Percentiles rank a stretch among this genome's conserved stretches.
Conservation (phyloP, 2,888 invertebrate species). For the Drosophila nigritarsus region DNA sequence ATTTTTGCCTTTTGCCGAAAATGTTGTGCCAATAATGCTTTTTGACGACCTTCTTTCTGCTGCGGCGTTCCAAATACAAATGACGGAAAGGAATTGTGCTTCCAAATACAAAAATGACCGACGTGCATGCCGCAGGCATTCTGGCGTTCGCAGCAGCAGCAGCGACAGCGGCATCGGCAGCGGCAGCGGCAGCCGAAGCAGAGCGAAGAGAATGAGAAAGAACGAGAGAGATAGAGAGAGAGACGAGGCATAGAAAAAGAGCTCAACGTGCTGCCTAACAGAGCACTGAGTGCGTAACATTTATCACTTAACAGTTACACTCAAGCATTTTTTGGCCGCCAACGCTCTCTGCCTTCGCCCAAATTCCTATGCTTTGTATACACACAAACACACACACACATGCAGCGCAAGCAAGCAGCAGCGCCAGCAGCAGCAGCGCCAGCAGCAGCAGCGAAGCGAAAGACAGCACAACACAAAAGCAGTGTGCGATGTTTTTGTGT, state of each 20-base stretch:
- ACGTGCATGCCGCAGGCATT: slow-evolving; percentile 39
- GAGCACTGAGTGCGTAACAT: slow-evolving; percentile 53
- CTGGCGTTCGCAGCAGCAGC: slow-evolving; percentile 18
- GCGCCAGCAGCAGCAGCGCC: slow-evolving; percentile 8
- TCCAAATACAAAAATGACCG: slow-evolving; percentile 55
- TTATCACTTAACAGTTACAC: slow-evolving; percentile 65
- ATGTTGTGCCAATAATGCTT: slow-evolving; percentile 54
- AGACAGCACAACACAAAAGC: slow-evolving; percentile 49
- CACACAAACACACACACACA: slow-evolving; percentile 2
- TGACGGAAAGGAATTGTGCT: slow-evolving; percentile 58
- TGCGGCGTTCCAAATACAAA: slow-evolving; percentile 66
- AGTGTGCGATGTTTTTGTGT: slow-evolving; percentile 42
- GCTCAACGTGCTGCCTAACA: slow-evolving; percentile 18
- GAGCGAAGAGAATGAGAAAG: slow-evolving; percentile 17
- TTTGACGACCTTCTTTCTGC: slow-evolving; percentile 60
- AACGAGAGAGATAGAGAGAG: slow-evolving; percentile 19
- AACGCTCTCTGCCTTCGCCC: slow-evolving; percentile 46
- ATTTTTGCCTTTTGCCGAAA: slow-evolving; percentile 57
- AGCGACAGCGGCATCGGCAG: slow-evolving; percentile 1
- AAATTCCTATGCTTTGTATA: slow-evolving; percentile 67
- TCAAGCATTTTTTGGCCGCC: slow-evolving; percentile 58
- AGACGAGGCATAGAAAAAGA: slow-evolving; percentile 12
- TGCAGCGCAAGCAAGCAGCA: slow-evolving; percentile 4
- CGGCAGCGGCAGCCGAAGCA: slow-evolving; percentile 21
- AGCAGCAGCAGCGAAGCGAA: slow-evolving; percentile 37